Evolutionary conservation across 2,888 invertebrate genomes (phyloP).

Genomic region (Himalopsyche tibetana): DNA sequence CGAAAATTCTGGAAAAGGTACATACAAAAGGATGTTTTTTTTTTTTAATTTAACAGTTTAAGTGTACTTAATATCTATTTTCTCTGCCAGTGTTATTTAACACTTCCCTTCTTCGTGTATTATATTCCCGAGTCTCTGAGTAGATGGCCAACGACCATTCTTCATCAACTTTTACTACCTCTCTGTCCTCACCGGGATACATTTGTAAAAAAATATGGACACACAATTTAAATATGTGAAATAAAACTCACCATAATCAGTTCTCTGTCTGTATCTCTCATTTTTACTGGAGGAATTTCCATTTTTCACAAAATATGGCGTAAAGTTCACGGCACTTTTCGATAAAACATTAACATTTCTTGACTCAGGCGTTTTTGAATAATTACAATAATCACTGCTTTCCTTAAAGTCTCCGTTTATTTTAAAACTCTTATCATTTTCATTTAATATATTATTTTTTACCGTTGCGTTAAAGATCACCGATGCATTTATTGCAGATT

Average conservation of each 20-base stretch:
- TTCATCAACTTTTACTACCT: too few relatives aligned
- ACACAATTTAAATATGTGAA: not conserved
- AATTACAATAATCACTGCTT: not conserved
- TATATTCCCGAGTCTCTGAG: too few relatives aligned
- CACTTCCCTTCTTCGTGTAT: too few relatives aligned
- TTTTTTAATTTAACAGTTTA: too few relatives aligned
- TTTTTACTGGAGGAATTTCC: not conserved
- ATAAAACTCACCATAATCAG: not conserved
- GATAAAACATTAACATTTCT: not conserved
- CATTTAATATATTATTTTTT: not conserved
- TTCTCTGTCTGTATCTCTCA: not conserved
- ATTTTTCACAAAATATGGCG: not conserved
- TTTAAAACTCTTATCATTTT: not conserved
- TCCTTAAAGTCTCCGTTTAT: too few relatives aligned
- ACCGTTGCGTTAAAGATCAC: not conserved
- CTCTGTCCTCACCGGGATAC: too few relatives aligned
- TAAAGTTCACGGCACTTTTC: conserved; percentile 10
- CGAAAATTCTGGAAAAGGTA: too few relatives aligned
- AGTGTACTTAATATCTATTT: too few relatives aligned
- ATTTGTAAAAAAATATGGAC: too few relatives aligned
- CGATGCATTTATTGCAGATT: not conserved
- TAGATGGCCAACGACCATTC: too few relatives aligned
- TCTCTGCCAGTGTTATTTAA: too few relatives aligned
- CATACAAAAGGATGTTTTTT: too few relatives aligned
- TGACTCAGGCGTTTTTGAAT: not conserved